A percentile compares a stretch with the other conserved stretches of the same genome.
Conservation (phyloP, 2,113 vertebrate genomes). For the Meleagris gallopavo region DNA sequence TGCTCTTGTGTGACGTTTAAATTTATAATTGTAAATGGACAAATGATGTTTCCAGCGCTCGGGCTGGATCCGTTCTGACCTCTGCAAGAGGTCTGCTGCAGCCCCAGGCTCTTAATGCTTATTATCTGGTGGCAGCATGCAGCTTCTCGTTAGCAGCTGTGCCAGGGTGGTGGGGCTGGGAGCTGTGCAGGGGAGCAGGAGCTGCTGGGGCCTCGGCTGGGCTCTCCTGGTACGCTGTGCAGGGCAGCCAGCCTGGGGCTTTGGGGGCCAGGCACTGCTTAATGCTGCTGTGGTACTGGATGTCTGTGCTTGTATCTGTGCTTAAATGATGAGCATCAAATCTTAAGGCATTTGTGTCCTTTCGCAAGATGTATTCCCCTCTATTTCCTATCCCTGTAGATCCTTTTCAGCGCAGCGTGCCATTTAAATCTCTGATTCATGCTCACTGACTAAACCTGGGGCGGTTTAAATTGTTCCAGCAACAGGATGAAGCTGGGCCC, state of each 20-base stretch:
- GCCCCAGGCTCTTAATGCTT: neutral
- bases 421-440: neutral
- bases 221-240: neutral
- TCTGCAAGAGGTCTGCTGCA: neutral
- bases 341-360: neutral
- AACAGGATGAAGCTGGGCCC: neutral
- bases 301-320: neutral
- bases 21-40: neutral
- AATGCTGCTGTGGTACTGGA: neutral
- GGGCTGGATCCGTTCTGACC: neutral
- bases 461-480: neutral
- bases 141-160: neutral
- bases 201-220: neutral
- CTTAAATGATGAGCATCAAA: neutral
- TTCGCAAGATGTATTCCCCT: neutral
- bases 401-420: neutral
- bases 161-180: neutral
- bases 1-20: neutral
- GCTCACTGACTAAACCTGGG: neutral
- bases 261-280: neutral
- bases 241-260: neutral
- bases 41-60: neutral
- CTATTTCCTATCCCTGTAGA: neutral
- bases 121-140: neutral
- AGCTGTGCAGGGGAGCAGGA: neutral